Percentiles rank a stretch among this genome's conserved stretches.
These are phyloP conservation scores for Cryptocephalus moraei DNA, from an alignment of 2,888 invertebrate genomes.

Conservation along the genomic window DNA sequence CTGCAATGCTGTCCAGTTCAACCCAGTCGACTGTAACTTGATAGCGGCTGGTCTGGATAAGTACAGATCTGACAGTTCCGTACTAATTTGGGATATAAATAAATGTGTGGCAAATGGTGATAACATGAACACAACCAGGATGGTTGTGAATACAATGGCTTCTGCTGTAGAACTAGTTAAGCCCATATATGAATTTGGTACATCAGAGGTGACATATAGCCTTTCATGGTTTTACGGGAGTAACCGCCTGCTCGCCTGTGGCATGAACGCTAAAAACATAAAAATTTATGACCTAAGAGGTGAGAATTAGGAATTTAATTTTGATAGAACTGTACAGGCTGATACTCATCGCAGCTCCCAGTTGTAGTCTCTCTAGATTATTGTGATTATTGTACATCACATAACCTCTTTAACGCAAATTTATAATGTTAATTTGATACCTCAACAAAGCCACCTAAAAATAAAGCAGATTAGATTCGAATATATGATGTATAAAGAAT, in stretches of 20 bases:
- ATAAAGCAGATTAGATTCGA: too few relatives aligned
- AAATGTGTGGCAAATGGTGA: conserved; percentile 33
- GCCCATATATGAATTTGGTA: conserved; percentile 66
- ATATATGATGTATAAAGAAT: too few relatives aligned
- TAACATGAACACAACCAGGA: conserved; percentile 19
- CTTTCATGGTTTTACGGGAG: conserved; percentile 73
- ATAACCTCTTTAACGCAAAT: too few relatives aligned
- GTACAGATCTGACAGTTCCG: conserved; percentile 78
- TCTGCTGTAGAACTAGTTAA: conserved; percentile 44
- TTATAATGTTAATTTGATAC: too few relatives aligned
- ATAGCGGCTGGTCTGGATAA: conserved; percentile 84
- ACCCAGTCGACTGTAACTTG: conserved; percentile 68
- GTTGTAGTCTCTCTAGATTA: too few relatives aligned
- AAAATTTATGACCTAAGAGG: conserved; percentile 86
- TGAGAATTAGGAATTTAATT: conserved; percentile 27
- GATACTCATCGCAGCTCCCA: too few relatives aligned
- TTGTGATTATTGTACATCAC: too few relatives aligned
- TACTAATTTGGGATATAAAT: conserved; percentile 82
- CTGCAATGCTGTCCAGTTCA: conserved; percentile 85
- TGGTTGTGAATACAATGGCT: conserved; percentile 30
- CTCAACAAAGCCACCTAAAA: too few relatives aligned
- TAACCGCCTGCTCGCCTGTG: conserved; percentile 69
- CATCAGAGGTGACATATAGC: conserved; percentile 76
- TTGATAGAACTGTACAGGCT: too few relatives aligned
- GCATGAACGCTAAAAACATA: conserved; percentile 81